Evolutionary conservation across 1,140 invertebrate species (phyloP).

Genomic region (Lepidurus arcticus): DNA sequence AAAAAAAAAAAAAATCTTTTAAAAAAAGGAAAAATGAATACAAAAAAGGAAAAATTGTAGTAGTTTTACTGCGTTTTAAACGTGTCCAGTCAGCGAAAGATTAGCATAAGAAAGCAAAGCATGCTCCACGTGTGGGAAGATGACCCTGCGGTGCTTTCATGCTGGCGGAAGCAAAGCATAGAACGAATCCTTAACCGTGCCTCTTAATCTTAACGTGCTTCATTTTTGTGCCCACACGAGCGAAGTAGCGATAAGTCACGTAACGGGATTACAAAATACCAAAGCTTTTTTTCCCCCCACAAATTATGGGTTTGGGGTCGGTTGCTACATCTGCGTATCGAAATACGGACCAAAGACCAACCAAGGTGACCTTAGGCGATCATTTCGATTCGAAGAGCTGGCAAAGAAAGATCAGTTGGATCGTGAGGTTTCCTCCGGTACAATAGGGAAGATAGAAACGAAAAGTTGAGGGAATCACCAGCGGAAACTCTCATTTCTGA

Average conservation of each 20-base stretch:
- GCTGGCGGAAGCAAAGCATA: background rate
- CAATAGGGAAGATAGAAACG: too few species aligned
- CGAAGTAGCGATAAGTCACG: background rate
- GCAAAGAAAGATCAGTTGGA: background rate
- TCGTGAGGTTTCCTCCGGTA: background rate
- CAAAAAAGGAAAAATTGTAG: background rate
- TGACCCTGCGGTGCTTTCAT: background rate
- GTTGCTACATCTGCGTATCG: background rate
- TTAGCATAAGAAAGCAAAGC: background rate
- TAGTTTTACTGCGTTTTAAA: background rate
- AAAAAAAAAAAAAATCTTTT: background rate
- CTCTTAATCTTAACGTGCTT: background rate
- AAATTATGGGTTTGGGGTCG: too few species aligned
- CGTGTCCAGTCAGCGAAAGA: background rate
- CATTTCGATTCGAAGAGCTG: background rate
- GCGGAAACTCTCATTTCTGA: too few species aligned
- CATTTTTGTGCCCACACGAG: background rate
- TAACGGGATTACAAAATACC: background rate
- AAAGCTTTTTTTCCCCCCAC: too few species aligned
- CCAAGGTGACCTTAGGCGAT: conserved; percentile 14
- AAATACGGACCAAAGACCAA: background rate
- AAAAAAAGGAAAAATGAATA: background rate
- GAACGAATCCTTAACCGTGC: conserved; percentile 1
- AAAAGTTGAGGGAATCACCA: too few species aligned
- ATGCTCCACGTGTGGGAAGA: conserved; percentile 1